Conservation (phyloP, 2,113 vertebrate genomes). For the Oophaga pumilio region DNA sequence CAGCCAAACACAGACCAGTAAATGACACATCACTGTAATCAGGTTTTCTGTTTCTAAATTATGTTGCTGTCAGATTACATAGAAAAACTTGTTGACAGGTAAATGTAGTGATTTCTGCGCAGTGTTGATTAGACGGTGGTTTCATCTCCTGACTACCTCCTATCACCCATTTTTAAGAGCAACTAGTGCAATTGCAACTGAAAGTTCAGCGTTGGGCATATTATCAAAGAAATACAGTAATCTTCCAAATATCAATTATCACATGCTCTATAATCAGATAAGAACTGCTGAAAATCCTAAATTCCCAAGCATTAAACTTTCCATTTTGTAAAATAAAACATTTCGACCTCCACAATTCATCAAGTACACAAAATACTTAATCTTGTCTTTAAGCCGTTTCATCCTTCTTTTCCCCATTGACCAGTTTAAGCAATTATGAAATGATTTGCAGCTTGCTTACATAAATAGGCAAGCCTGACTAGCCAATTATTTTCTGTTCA, state of each 20-base stretch:
- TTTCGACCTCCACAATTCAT: neutral
- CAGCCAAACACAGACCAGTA: too few relatives aligned
- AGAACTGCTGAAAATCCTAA: neutral
- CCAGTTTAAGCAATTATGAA: conserved; percentile 26
- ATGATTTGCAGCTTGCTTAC: conserved; percentile 44
- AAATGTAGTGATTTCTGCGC: too few relatives aligned
- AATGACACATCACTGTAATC: too few relatives aligned
- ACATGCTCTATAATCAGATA: neutral
- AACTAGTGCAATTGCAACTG: neutral
- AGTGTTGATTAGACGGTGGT: neutral
- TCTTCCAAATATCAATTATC: neutral
- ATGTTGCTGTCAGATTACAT: too few relatives aligned
- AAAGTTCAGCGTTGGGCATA: neutral
- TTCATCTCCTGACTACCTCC: neutral
- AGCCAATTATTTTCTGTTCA: conserved; percentile 52
- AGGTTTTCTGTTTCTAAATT: too few relatives aligned
- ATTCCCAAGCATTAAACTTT: too few relatives aligned
- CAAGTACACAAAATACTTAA: neutral
- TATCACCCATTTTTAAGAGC: too few relatives aligned
- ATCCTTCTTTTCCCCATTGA: neutral
- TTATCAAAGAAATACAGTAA: neutral
- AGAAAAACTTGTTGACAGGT: too few relatives aligned
- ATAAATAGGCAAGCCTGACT: conserved; percentile 25
- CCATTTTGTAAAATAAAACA: too few relatives aligned
- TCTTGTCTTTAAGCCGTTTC: conserved; percentile 10